Percentiles rank a stretch among this genome's conserved stretches.
phyloP scores from a whole-genome alignment of 2,113 vertebrate species.

The Muntiacus reevesi region DNA sequence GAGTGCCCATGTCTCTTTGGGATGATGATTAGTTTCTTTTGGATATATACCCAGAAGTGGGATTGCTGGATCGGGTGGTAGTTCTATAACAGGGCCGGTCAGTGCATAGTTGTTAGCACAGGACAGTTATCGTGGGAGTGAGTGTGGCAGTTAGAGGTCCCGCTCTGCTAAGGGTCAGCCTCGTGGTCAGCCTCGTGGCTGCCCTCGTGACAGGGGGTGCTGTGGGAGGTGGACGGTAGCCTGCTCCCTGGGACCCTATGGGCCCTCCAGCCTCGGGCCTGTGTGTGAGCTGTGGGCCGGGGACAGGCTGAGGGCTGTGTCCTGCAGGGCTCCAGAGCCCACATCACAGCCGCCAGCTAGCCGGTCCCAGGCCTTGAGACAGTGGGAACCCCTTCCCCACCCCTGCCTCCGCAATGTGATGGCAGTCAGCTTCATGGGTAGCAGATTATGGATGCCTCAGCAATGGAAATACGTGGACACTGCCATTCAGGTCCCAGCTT shows the following conservation, averaged over 20 bases:
- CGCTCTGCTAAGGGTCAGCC: neutral
- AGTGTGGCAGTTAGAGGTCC: neutral
- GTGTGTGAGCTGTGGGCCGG: rapidly evolving
- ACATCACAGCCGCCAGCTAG: neutral
- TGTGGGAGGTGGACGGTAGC: neutral
- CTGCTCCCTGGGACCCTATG: neutral
- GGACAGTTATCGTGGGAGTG: neutral
- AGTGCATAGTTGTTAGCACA: neutral
- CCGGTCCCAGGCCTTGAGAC: neutral
- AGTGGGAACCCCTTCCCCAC: neutral
- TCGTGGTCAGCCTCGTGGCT: neutral
- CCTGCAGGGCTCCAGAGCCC: neutral
- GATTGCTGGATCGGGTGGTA: neutral
- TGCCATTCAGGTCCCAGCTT: neutral
- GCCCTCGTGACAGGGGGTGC: neutral
- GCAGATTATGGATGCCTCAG: neutral
- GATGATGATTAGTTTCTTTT: neutral
- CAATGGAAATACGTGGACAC: neutral
- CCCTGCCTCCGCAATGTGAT: neutral
- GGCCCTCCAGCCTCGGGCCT: neutral
- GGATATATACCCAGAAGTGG: neutral
- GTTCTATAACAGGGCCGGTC: neutral
- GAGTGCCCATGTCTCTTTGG: neutral
- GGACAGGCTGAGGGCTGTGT: neutral
- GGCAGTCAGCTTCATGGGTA: neutral